Evolutionary conservation across 2,113 vertebrate genomes (phyloP), one percentile per base, ranked within the genome.

Genomic region (Oceanites oceanicus): DNA sequence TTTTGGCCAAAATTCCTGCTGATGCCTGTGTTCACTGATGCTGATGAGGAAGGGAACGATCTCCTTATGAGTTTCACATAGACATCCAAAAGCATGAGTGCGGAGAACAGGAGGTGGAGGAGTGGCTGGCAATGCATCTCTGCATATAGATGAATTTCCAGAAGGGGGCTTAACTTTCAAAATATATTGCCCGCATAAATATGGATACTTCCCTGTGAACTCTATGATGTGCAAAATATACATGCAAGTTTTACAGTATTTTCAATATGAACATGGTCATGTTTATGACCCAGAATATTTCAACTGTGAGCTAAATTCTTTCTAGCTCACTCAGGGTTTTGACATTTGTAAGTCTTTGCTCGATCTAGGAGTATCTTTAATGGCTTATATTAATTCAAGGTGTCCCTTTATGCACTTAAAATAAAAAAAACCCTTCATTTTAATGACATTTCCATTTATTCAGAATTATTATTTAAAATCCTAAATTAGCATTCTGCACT

Each of bases 401-500:
- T 96, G 94, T 97, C 95, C 94, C 94, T 98, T 96, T 96, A 91
- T 88, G 78, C 94, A 90, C 86, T 96, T 97, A 90, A 95, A 97
- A 94, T 82, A 52, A 86, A 86, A 55, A n/a, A 90, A 92, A 15
- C 4, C 27, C 91, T 97, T 96, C 86, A 86, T 97, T 97, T 97
- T 97, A 87, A 70, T 94, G 96, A 92, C 96, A 97, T 96, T 96
- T 97, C 96, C 93, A 96, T 97, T 98, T 98, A 97, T 97, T 97
- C 91, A 86, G 95, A 97, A 97, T 97, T 97, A 97, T 97, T 98
- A 96, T 96, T 97, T 98, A 95, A 98, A 98, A 96, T 96, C 96
- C 75, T 96, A 97, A 98, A 98, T 98, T 97, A 97, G 92, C 83
- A 97, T 96, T 94, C 95, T 15, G 34, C 83, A 89, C 96, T 97